Base-by-base conservation (phyloP, 1,140 invertebrate genomes). In the Micrasema longulum region DNA sequence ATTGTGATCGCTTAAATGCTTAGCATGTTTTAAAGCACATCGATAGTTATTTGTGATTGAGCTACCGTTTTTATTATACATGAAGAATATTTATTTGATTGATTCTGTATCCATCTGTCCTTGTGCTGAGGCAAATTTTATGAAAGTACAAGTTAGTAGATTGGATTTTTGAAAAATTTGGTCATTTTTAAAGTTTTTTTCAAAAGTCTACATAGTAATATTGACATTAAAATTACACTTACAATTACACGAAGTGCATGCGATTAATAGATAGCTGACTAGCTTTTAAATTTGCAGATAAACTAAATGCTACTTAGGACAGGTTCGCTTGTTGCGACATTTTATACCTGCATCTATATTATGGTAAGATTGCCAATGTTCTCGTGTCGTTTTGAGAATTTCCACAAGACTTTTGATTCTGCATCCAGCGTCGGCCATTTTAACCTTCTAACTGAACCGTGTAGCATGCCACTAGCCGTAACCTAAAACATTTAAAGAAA, bases 241-340 rank as follows among this genome's bases (percentile, higher is more conserved):
- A 38, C 5, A 38, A 5, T 12, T n/a, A n/a, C 26, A 31, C 7
- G 7, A 31, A 7, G 26, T 31, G 26, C 26, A 31, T 31, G 26
- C 3, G 3, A 45, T 45, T 16, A 45, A 45, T 16, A 5, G 41
- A 45, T n/a, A 45, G 2, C 14, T 45, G 41, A 45, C 48, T 20
- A 23, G 18, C 14, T 10, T 52, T 52, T 18, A 52, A 52, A 22
- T 52, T 52, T 20, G 4, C 1, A 7, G 20, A 18, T 52, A 22
- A 20, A 52, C 7, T 31, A 52, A 52, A 52, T 52, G 18, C 14
- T 52, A 52, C 48, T 31, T 14, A 52, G 23, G 36, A 60, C 55
- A 43, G 20, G 36, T 60, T 60, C 1, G 55, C 55, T 31, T 60
- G 55, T 60, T 22, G 55, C 16, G 11, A 60, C 20, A 60, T 41